These are phyloP conservation scores for Eretmochelys imbricata DNA, from an alignment of 2,113 vertebrate genomes.

Conservation along the genomic window DNA sequence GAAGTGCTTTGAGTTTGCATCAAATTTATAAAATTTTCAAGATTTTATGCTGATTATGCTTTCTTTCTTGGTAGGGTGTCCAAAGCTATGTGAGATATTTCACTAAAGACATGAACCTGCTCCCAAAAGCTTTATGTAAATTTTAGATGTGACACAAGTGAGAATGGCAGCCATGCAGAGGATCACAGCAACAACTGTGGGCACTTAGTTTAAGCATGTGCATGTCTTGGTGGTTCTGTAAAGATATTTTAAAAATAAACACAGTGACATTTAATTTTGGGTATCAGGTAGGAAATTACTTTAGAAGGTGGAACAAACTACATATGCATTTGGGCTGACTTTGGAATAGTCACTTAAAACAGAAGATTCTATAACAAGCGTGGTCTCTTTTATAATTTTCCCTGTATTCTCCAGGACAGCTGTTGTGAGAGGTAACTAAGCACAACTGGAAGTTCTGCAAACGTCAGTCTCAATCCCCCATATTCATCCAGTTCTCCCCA, in stretches of 20 bases:
- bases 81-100: not conserved
- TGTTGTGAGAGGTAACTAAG: not conserved
- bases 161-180: not conserved
- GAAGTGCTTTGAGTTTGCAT: not conserved
- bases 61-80: accelerated
- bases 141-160: accelerated
- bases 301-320: not conserved
- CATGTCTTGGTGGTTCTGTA: not conserved
- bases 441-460: not conserved
- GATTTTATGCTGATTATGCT: not conserved
- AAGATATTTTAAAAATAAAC: not conserved
- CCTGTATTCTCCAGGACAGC: not conserved
- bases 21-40: not conserved
- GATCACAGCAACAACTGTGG: not conserved
- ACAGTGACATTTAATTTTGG: accelerated
- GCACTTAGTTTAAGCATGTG: not conserved
- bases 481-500: not conserved
- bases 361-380: not conserved
- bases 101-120: not conserved
- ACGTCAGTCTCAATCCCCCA: not conserved
- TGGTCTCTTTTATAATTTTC: not conserved
- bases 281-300: not conserved
- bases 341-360: not conserved
- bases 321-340: not conserved
- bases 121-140: not conserved